phyloP scores from a whole-genome alignment of 2,888 invertebrate genomes.

The Hypsopygia costalis region DNA sequence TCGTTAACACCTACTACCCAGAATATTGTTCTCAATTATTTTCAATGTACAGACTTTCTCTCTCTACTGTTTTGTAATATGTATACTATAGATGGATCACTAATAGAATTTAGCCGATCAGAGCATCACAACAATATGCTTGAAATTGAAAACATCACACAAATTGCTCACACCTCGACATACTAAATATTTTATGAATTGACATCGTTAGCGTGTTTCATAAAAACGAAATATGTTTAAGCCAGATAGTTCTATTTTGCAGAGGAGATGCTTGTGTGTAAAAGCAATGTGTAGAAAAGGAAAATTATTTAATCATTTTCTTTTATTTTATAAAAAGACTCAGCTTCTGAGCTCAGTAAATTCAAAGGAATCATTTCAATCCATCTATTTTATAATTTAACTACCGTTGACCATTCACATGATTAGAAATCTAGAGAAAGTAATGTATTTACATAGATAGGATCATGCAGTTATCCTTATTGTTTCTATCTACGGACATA shows the following conservation, averaged over 20 bases:
- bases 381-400: not conserved
- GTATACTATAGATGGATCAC: too few species aligned
- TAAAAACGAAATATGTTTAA: slow-evolving; percentile 25
- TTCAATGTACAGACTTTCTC: too few species aligned
- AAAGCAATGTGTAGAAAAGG: slow-evolving; percentile 20
- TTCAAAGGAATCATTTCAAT: slow-evolving; percentile 39
- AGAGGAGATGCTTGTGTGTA: slow-evolving; percentile 19
- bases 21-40: too few species aligned
- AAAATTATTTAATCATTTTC: slow-evolving; percentile 10
- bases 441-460: not conserved
- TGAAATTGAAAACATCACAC: not conserved
- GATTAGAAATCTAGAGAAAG: not conserved
- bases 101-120: too few species aligned
- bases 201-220: not conserved
- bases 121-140: too few species aligned
- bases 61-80: too few species aligned
- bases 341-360: slow-evolving; percentile 29
- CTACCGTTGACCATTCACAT: not conserved
- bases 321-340: slow-evolving; percentile 19
- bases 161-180: too few species aligned
- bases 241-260: slow-evolving; percentile 21
- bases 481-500: not conserved
- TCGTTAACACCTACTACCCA: too few species aligned
- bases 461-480: too few species aligned
- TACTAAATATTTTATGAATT: not conserved